phyloP scores from a whole-genome alignment of 53 echinoderm and acorn worm genomes.

The Arbacia lixula region DNA sequence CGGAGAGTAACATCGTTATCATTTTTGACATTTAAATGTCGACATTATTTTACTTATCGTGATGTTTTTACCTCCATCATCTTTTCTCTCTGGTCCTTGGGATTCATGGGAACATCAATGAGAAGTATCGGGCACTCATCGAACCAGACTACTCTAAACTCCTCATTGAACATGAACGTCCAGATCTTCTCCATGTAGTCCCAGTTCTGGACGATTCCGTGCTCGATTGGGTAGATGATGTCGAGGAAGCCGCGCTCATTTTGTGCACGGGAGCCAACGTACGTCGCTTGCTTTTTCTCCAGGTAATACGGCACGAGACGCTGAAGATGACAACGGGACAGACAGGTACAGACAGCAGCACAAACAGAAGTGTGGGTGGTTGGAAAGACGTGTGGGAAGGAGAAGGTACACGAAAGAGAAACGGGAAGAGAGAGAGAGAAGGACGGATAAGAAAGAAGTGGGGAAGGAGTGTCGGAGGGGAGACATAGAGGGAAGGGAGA shows the following conservation, averaged over 20 bases:
- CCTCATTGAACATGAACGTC: not conserved
- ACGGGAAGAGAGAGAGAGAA: too few relatives aligned
- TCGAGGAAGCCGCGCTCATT: slow-evolving; percentile 93
- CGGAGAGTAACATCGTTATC: not conserved
- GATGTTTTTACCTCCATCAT: slow-evolving; percentile 75
- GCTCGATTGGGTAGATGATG: slow-evolving; percentile 84
- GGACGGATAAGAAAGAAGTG: too few relatives aligned
- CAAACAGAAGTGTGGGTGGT: too few relatives aligned
- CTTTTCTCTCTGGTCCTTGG: slow-evolving; percentile 76
- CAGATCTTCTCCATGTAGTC: slow-evolving; percentile 99
- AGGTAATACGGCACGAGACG: too few relatives aligned
- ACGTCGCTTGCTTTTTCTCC: too few relatives aligned
- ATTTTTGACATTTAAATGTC: too few relatives aligned
- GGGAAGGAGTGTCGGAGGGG: too few relatives aligned
- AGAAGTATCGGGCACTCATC: slow-evolving; percentile 84
- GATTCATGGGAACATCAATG: slow-evolving; percentile 77
- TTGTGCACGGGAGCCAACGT: slow-evolving; percentile 82
- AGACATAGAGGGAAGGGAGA: too few relatives aligned
- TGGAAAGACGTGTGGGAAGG: too few relatives aligned
- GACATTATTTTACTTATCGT: not conserved
- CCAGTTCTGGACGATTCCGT: slow-evolving; percentile 98
- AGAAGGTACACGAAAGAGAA: too few relatives aligned
- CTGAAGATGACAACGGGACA: too few relatives aligned
- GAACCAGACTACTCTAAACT: slow-evolving; percentile 58
- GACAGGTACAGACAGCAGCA: too few relatives aligned